Evolutionary conservation across 2,113 vertebrate species (phyloP).

Genomic region (Apaloderma vittatum): DNA sequence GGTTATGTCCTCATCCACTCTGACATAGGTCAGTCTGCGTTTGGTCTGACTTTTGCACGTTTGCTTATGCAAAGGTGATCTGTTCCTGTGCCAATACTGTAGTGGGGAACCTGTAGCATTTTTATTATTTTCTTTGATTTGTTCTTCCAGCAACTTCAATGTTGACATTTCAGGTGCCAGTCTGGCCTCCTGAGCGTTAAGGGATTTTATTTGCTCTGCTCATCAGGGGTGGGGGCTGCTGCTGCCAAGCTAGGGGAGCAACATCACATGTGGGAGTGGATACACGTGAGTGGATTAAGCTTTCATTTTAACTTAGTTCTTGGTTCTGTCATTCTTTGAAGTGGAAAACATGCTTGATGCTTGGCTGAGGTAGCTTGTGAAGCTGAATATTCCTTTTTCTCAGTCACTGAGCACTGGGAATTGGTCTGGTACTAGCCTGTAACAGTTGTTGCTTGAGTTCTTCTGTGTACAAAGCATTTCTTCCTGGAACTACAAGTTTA

Average conservation of each 20-base stretch:
- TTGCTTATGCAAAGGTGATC: neutral
- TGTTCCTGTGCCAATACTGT: neutral
- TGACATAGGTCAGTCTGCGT: neutral
- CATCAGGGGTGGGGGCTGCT: neutral
- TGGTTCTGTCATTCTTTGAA: neutral
- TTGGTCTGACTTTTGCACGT: neutral
- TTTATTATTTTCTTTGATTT: neutral
- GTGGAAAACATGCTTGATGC: neutral
- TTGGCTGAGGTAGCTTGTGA: neutral
- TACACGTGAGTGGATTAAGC: fast-evolving
- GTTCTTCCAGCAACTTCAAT: neutral
- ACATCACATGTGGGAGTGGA: neutral
- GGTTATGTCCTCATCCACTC: neutral
- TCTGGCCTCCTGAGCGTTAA: neutral
- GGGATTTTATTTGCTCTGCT: neutral
- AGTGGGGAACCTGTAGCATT: neutral
- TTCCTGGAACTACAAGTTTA: neutral
- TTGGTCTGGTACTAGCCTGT: neutral
- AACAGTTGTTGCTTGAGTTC: neutral
- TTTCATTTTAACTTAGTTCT: neutral
- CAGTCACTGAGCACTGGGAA: neutral
- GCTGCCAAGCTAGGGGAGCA: neutral
- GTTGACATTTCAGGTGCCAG: neutral
- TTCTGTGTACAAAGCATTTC: neutral
- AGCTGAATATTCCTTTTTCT: neutral